Percentiles rank a stretch among this genome's conserved stretches.
These are phyloP conservation scores for Drosophila affinis DNA, from an alignment of 2,888 invertebrate genomes.

Conservation along the genomic window DNA sequence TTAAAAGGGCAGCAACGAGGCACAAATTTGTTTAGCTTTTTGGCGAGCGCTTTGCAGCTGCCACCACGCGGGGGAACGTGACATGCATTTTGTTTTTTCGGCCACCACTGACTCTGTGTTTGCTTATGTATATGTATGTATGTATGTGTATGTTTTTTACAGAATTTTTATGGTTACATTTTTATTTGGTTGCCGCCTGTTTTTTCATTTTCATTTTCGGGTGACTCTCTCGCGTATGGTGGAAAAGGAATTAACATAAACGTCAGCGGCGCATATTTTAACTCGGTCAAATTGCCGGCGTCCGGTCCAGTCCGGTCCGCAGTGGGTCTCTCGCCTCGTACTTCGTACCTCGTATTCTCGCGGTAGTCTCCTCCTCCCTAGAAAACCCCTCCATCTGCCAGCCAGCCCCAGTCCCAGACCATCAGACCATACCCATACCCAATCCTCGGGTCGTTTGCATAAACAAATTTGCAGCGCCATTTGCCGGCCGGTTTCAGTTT, in stretches of 20 bases:
- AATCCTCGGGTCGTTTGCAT: conserved; percentile 59
- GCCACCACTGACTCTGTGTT: conserved; percentile 28
- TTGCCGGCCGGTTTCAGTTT: conserved; percentile 70
- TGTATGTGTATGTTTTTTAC: conserved; percentile 25
- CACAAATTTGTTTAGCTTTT: conserved; percentile 54
- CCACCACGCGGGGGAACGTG: conserved; percentile 52
- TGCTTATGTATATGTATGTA: conserved; percentile 5
- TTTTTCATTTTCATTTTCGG: conserved; percentile 31
- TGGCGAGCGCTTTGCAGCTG: conserved; percentile 50
- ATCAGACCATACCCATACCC: not conserved
- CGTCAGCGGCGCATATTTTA: conserved; percentile 76
- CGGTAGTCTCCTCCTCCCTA: not conserved
- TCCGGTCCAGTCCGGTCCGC: conserved; percentile 71
- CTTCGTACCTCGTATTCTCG: not conserved
- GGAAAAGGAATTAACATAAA: conserved; percentile 68
- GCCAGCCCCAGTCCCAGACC: not conserved
- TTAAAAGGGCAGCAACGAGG: conserved; percentile 62
- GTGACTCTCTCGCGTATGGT: conserved; percentile 22
- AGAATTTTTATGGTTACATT: conserved; percentile 54
- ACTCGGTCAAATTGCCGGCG: conserved; percentile 77
- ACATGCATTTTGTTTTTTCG: conserved; percentile 60
- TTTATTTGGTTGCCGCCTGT: conserved; percentile 34
- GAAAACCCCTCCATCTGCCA: conserved; percentile 2
- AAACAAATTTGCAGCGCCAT: conserved; percentile 72
- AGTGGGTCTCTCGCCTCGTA: conserved; percentile 19